These are phyloP conservation scores for Cygnus olor DNA, from an alignment of 2,797 vertebrate species.

Conservation along the genomic window DNA sequence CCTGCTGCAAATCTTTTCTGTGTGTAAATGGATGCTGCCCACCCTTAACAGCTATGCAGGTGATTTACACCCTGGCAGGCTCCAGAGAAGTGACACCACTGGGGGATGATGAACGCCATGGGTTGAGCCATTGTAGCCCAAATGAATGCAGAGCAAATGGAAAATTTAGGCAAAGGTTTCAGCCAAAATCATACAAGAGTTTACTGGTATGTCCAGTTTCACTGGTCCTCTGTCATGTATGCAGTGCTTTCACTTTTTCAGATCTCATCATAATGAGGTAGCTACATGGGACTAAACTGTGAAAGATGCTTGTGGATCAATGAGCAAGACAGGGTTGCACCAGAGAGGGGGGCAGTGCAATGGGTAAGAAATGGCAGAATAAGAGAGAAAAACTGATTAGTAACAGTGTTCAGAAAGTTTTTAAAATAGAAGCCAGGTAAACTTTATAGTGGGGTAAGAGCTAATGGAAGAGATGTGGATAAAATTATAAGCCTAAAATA, in stretches of 20 bases:
- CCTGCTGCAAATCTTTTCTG: rapidly evolving
- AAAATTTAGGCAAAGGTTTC: neutral
- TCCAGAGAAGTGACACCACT: neutral
- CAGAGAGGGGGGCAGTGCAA: neutral
- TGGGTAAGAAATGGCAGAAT: neutral
- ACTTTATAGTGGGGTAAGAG: neutral
- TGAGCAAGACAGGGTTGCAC: neutral
- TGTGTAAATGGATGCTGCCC: neutral
- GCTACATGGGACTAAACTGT: neutral
- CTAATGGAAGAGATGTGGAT: neutral
- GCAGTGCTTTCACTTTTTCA: neutral
- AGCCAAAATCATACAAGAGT: neutral
- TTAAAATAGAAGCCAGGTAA: neutral
- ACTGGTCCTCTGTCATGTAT: neutral
- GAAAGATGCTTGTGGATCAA: neutral
- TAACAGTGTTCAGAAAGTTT: neutral
- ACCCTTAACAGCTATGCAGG: neutral
- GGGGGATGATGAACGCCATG: neutral
- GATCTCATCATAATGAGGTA: neutral
- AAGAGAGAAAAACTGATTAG: neutral
- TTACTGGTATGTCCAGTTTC: neutral
- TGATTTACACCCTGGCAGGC: rapidly evolving
- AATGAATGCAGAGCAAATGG: neutral
- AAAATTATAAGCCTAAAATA: neutral
- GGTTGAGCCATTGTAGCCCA: neutral